Conservation (phyloP, 2,797 vertebrate genomes). For the Hippopotamyrus pictus region DNA sequence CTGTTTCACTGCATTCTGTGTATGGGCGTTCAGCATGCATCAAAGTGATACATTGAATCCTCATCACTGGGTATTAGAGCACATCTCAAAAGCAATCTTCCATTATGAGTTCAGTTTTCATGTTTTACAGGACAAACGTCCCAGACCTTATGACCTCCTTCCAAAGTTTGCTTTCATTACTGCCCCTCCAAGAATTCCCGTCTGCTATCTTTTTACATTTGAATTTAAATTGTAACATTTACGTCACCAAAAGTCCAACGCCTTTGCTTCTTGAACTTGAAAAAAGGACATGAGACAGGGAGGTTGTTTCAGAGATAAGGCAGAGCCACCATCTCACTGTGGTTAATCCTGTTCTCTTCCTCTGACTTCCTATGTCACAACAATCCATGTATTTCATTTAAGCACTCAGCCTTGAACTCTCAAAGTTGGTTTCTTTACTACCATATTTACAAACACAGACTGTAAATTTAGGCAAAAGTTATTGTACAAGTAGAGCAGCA, state of each 20-base stretch:
- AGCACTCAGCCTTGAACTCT: background rate
- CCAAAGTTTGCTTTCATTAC: background rate
- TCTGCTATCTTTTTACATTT: background rate
- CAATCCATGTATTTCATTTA: background rate
- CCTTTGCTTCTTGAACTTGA: background rate
- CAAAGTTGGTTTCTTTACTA: background rate
- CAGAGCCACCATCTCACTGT: background rate
- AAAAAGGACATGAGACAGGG: background rate
- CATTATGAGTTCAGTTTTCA: background rate
- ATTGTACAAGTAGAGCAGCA: background rate
- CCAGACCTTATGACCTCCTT: background rate
- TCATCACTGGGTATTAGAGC: background rate
- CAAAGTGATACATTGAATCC: background rate
- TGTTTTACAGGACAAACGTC: background rate
- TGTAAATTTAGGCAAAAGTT: background rate
- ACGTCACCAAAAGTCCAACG: background rate
- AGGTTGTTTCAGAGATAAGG: background rate
- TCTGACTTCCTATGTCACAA: background rate
- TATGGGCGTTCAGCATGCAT: background rate
- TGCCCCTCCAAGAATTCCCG: background rate
- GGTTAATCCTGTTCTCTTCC: background rate
- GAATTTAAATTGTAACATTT: background rate
- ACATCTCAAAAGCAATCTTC: background rate
- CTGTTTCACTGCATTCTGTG: constrained; percentile 32
- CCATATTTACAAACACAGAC: background rate